phyloP scores from a whole-genome alignment of 2,888 invertebrate genomes.

The Sesia bembeciformis region DNA sequence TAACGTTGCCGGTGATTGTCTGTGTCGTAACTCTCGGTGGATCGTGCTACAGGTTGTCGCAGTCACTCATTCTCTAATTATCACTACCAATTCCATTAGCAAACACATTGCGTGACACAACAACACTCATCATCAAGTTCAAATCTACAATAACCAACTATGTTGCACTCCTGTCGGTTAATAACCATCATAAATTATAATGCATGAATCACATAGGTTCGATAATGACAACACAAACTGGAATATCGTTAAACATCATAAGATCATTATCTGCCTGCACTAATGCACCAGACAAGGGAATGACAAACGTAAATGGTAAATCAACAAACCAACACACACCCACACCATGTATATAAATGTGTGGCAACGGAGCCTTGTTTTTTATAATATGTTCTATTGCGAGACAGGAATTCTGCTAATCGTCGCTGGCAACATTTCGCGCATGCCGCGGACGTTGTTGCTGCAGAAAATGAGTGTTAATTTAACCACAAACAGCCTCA shows the following conservation, averaged over 20 bases:
- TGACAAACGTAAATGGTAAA: conserved; percentile 43
- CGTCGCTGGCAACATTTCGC: conserved; percentile 60
- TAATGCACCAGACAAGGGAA: conserved; percentile 20
- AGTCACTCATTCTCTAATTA: conserved; percentile 52
- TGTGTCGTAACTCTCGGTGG: conserved; percentile 30
- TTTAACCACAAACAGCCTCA: conserved; percentile 37
- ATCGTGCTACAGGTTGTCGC: conserved; percentile 20
- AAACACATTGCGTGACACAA: conserved; percentile 31
- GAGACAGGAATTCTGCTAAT: conserved; percentile 66
- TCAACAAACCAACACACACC: conserved; percentile 37
- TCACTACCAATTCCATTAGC: conserved; percentile 44
- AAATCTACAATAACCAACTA: background rate
- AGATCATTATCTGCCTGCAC: conserved; percentile 35
- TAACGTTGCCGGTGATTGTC: conserved; percentile 38
- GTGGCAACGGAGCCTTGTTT: background rate
- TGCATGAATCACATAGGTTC: no score
- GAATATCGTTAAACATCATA: no score
- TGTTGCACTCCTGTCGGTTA: background rate
- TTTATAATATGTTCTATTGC: conserved; percentile 59
- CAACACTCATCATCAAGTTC: background rate
- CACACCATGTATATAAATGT: conserved; percentile 7
- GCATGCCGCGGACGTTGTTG: conserved; percentile 51
- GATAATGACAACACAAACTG: no score
- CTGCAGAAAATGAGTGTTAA: conserved; percentile 61
- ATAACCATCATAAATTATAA: no score